phyloP scores from a whole-genome alignment of 2,113 vertebrate genomes.

The Pyxicephalus adspersus region DNA sequence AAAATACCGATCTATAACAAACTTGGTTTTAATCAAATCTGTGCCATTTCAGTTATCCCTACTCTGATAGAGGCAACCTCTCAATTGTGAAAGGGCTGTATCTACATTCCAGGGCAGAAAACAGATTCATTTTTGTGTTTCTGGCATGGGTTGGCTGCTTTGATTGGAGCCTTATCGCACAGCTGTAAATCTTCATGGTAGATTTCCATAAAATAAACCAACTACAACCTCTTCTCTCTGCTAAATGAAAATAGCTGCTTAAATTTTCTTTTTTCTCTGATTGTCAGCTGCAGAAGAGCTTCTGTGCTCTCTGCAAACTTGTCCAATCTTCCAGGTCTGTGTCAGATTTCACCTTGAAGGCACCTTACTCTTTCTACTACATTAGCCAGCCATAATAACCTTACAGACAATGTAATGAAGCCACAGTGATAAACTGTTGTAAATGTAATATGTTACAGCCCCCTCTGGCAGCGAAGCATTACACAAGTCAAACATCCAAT shows the following conservation, averaged over 20 bases:
- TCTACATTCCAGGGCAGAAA: too few species aligned
- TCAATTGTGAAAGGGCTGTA: too few species aligned
- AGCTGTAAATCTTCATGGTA: too few species aligned
- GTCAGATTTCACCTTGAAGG: constrained; percentile 52
- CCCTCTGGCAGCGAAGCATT: constrained; percentile 45
- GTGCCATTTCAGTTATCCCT: too few species aligned
- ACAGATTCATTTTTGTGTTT: too few species aligned
- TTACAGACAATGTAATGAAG: constrained; percentile 53
- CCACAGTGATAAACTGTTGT: constrained; percentile 39
- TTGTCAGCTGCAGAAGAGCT: neutral
- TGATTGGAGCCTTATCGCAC: too few species aligned
- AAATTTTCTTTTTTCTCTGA: neutral
- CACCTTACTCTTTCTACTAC: constrained; percentile 39
- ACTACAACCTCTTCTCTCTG: neutral
- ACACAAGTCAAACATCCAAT: constrained; percentile 38
- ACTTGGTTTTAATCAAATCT: too few species aligned
- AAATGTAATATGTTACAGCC: constrained; percentile 27
- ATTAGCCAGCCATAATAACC: constrained; percentile 52
- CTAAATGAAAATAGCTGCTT: neutral
- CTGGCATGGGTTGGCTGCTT: too few species aligned
- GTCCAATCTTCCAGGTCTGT: neutral
- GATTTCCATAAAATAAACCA: neutral
- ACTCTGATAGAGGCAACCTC: too few species aligned
- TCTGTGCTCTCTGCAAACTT: neutral
- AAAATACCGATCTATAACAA: too few species aligned